Evolutionary conservation across 2,888 invertebrate species (phyloP).

Genomic region (Agrenia bidenticulata): DNA sequence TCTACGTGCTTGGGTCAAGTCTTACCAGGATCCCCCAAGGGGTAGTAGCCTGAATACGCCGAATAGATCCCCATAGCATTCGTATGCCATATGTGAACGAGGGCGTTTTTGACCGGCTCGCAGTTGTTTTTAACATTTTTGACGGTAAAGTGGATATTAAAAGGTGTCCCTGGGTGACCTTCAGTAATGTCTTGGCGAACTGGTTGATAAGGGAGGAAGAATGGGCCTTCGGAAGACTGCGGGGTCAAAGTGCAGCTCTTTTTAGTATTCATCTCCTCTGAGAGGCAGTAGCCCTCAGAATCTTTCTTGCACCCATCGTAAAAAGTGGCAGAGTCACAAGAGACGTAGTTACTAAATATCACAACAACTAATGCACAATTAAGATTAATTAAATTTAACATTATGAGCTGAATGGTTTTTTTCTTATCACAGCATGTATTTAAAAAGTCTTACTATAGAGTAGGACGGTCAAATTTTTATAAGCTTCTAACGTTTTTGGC

Average conservation of each 20-base stretch:
- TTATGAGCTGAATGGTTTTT: too few species aligned
- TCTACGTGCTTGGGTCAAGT: background rate
- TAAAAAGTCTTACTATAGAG: too few species aligned
- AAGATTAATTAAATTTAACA: too few species aligned
- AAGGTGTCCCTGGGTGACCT: conserved; percentile 30
- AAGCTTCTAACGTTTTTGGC: too few species aligned
- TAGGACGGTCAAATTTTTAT: too few species aligned
- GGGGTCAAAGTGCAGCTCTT: conserved; percentile 28
- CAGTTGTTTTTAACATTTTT: conserved; percentile 26
- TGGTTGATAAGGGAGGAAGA: conserved; percentile 30
- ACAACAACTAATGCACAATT: background rate
- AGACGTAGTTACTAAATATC: background rate
- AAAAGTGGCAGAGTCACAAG: too few species aligned
- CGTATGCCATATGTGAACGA: conserved; percentile 41
- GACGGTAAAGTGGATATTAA: conserved; percentile 29
- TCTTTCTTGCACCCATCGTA: too few species aligned
- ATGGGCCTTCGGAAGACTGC: conserved; percentile 42
- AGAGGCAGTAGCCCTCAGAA: background rate
- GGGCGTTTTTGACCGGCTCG: conserved; percentile 27
- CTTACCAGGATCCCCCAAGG: conserved; percentile 37
- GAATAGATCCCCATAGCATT: conserved; percentile 43
- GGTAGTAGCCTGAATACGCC: conserved; percentile 41
- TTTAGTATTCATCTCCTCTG: background rate
- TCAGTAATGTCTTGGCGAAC: conserved; percentile 33
- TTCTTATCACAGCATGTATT: too few species aligned